phyloP scores from a whole-genome alignment of 2,797 vertebrate genomes.

The Enteromius mattozi region DNA sequence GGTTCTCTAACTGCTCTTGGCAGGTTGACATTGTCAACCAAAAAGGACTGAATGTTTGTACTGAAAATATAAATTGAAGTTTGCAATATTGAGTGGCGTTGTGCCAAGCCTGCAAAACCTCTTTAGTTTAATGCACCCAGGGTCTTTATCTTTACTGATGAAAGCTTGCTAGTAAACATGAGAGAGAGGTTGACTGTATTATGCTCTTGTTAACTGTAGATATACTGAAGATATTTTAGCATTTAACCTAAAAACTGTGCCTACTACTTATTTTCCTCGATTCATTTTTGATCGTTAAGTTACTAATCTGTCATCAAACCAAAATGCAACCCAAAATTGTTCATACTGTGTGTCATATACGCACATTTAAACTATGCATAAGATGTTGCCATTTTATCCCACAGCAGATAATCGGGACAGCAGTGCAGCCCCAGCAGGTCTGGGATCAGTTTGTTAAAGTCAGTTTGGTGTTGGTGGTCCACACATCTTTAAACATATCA shows the following conservation, averaged over 20 bases:
- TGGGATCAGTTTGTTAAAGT: constrained; percentile 54
- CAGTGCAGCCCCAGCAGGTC: constrained; percentile 60
- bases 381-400: constrained; percentile 43
- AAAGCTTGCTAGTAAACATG: constrained; percentile 28
- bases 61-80: constrained; percentile 31
- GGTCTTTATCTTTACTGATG: constrained; percentile 25
- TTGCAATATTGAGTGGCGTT: constrained; percentile 41
- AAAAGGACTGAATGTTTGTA: constrained; percentile 41
- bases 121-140: constrained; percentile 20
- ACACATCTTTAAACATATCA: constrained; percentile 43
- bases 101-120: constrained; percentile 38
- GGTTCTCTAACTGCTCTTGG: constrained; percentile 6
- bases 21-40: constrained; percentile 38
- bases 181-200: constrained; percentile 31
- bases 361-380: constrained; percentile 51
- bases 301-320: neutral
- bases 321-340: neutral
- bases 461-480: constrained; percentile 25
- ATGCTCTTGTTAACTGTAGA: constrained; percentile 38
- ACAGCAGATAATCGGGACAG: constrained; percentile 32
- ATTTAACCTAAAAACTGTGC: constrained; percentile 47
- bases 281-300: neutral
- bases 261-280: constrained; percentile 27
- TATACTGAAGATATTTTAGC: constrained; percentile 38
- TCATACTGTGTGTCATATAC: neutral